These are phyloP conservation scores for Scaptomyza flava DNA, from an alignment of 2,888 invertebrate genomes.

Conservation along the genomic window DNA sequence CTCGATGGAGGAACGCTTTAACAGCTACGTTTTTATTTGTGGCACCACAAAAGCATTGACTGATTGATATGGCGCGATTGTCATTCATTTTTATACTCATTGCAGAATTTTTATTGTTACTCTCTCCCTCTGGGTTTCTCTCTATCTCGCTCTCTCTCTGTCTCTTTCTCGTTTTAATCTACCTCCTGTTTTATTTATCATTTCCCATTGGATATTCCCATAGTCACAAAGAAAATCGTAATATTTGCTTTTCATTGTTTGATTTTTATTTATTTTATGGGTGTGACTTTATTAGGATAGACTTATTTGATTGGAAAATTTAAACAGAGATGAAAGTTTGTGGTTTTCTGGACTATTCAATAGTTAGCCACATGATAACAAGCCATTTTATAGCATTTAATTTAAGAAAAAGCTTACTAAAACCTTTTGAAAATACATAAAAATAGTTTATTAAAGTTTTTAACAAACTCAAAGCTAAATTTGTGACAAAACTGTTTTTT, in stretches of 20 bases:
- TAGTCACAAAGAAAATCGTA: constrained; percentile 41
- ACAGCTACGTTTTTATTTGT: constrained; percentile 23
- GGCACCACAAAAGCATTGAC: constrained; percentile 57
- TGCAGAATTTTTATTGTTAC: constrained; percentile 30
- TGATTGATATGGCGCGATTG: constrained; percentile 65
- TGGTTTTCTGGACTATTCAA: no score
- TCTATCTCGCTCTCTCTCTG: constrained; percentile 16
- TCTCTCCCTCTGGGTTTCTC: no score
- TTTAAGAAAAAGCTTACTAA: no score
- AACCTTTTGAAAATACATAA: no score
- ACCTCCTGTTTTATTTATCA: constrained; percentile 26
- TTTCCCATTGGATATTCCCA: constrained; percentile 29
- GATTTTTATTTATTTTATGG: background rate
- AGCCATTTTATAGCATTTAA: no score
- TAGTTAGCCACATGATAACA: no score
- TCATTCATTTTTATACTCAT: constrained; percentile 71
- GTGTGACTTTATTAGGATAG: background rate
- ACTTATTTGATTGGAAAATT: constrained; percentile 14
- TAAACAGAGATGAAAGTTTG: constrained; percentile 36
- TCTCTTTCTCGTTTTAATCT: constrained; percentile 34
- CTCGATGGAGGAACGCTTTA: constrained; percentile 8
- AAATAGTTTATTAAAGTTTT: no score
- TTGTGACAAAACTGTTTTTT: no score
- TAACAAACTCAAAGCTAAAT: no score
- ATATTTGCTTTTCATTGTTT: constrained; percentile 16